Percentiles rank a stretch among this genome's conserved stretches.
phyloP scores from a whole-genome alignment of 2,113 vertebrate genomes.

The Seriola aureovittata region DNA sequence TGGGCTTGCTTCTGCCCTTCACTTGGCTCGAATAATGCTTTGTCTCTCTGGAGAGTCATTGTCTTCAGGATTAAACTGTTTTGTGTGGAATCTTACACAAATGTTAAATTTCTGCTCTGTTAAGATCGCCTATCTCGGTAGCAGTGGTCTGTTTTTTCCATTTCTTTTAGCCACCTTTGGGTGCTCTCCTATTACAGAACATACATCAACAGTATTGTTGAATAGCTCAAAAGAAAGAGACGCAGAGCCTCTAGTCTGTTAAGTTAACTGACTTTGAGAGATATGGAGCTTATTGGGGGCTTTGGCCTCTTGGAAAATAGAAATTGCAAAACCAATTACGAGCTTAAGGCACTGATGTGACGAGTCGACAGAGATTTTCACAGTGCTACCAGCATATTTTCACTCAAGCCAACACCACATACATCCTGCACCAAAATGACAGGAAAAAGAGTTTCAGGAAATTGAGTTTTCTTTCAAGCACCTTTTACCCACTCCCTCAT shows the following conservation, averaged over 20 bases:
- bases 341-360: constrained; percentile 65
- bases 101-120: constrained; percentile 43
- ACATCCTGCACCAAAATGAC: constrained; percentile 61
- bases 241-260: constrained; percentile 34
- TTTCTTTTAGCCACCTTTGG: constrained; percentile 43
- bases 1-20: constrained; percentile 53
- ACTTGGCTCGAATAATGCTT: constrained; percentile 46
- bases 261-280: constrained; percentile 54
- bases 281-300: constrained; percentile 41
- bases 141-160: constrained; percentile 52
- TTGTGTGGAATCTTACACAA: constrained; percentile 42
- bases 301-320: constrained; percentile 46
- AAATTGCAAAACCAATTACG: constrained; percentile 65
- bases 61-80: constrained; percentile 37
- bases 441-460: constrained; percentile 73
- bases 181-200: constrained; percentile 62
- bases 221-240: constrained; percentile 45
- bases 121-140: constrained; percentile 24
- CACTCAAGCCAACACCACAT: constrained; percentile 70
- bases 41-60: constrained; percentile 55
- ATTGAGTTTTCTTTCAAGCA: constrained; percentile 72
- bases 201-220: constrained; percentile 42
- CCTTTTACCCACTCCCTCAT: constrained; percentile 48
- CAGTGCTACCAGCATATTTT: constrained; percentile 63
- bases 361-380: constrained; percentile 73